Evolutionary conservation across 2,888 invertebrate genomes (phyloP), one percentile per base, ranked within the genome.

Genomic region (Drosophila longiperda): DNA sequence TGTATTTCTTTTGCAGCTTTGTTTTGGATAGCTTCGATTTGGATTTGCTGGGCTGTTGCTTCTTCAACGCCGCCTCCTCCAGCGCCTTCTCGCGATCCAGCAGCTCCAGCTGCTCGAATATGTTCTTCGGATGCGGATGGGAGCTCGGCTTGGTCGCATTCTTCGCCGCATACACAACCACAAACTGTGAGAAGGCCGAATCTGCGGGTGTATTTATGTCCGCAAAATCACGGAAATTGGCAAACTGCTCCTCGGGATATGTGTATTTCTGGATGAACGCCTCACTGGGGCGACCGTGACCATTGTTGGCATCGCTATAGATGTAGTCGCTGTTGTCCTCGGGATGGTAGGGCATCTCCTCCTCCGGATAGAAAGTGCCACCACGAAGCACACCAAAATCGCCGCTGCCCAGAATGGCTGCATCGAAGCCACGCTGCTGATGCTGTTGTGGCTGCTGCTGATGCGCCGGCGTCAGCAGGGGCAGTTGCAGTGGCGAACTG

Each of bases 181-280:
- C 97, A 74, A 95, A 96, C 82, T 97, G 96, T 0, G 97, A 97
- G 92, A 96, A 97, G 8, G 97, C 97, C 2, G 96, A 94, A 89
- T 96, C 97, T 0, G 96, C 95, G 0, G 97, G 97, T 4, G 97
- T 95, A 74, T 97, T 97, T 63, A 98, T 97, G 86, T 98, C 98
- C 1, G 98, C 97, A 89, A 98, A 98, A 91, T 98, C 98, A 86
- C 97, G 95, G 93, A 98, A 98, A 91, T 97, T 97, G 6, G 97
- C 97, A 90, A 98, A 97, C 90, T 97, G 97, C 87, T 97, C 97
- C 67, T 96, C 95, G 33, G 96, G 95, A 80, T 96, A 95, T 59
- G 96, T 96, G 6, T 96, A 96, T 88, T 96, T 95, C 65, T 93
- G 91, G 4, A 92, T 73, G 58, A 91, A 92, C 0, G 96, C 96